phyloP scores from a whole-genome alignment of 92 coral and sea anemone genomes.

The Phenganax marumi region DNA sequence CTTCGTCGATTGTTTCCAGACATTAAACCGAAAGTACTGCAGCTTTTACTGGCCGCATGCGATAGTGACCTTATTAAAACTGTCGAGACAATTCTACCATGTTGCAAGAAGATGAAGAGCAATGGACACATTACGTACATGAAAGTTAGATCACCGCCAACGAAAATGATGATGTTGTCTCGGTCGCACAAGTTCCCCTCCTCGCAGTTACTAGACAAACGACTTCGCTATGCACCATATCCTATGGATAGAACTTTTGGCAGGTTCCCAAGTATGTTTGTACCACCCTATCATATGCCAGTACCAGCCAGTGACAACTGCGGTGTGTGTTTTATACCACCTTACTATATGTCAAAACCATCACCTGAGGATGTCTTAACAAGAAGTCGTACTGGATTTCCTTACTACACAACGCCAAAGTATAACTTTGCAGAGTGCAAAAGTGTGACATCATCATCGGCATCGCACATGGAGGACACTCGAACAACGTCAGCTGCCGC shows the following conservation, averaged over 20 bases:
- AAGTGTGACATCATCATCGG: background rate
- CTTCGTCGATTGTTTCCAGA: conserved; percentile 42
- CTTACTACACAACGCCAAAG: conserved; percentile 33
- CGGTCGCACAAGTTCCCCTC: conserved; percentile 14
- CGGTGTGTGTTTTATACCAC: conserved; percentile 23
- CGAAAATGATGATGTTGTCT: conserved; percentile 29
- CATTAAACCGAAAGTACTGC: conserved; percentile 38
- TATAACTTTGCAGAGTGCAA: conserved; percentile 29
- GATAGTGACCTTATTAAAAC: conserved; percentile 40
- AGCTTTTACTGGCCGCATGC: conserved; percentile 32
- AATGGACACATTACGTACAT: conserved; percentile 38
- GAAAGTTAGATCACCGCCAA: conserved; percentile 27
- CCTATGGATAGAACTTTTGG: conserved; percentile 21
- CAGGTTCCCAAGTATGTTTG: conserved; percentile 18
- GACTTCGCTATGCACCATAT: conserved; percentile 21
- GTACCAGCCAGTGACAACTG: conserved; percentile 25
- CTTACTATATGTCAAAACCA: conserved; percentile 8
- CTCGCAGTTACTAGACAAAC: conserved; percentile 23
- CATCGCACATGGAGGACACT: background rate
- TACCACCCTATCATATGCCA: conserved; percentile 31
- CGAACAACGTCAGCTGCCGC: conserved; percentile 38
- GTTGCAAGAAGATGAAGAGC: conserved; percentile 36
- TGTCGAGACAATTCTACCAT: conserved; percentile 38
- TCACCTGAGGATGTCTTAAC: conserved; percentile 10
- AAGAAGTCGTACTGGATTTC: conserved; percentile 7